Evolutionary conservation across 2,797 vertebrate genomes (phyloP).

Genomic region (Clamator glandarius): DNA sequence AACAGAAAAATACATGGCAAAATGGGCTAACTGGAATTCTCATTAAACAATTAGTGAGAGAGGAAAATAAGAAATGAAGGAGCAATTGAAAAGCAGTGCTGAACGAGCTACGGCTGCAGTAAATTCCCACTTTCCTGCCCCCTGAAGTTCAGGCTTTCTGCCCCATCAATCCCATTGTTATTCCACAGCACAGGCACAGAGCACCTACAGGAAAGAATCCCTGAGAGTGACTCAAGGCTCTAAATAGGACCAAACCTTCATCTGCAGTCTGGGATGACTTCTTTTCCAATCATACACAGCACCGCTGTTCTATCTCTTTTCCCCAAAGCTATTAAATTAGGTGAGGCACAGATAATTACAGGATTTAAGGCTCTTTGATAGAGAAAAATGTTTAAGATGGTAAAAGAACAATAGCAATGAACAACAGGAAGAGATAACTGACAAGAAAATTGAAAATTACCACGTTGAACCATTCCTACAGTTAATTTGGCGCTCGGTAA

Average conservation of each 20-base stretch:
- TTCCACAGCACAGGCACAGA: not conserved
- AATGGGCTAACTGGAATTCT: not conserved
- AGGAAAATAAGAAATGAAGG: not conserved
- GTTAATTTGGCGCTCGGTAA: not conserved
- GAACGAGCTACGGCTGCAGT: not conserved
- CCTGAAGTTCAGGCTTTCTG: too few species aligned
- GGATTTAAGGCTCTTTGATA: not conserved
- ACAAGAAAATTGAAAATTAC: not conserved
- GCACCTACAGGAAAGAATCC: not conserved
- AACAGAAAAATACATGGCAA: not conserved
- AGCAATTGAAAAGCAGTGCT: not conserved
- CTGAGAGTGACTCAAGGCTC: not conserved
- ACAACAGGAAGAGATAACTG: not conserved
- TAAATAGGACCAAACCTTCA: not conserved
- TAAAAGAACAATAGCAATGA: constrained; percentile 5
- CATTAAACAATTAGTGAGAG: not conserved
- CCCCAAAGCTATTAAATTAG: not conserved
- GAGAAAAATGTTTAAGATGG: not conserved
- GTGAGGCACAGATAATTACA: constrained; percentile 4
- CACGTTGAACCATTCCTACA: not conserved
- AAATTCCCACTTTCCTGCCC: not conserved
- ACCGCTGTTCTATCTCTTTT: not conserved
- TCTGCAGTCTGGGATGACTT: not conserved
- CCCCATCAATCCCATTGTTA: not conserved
- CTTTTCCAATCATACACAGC: not conserved